A percentile compares a stretch with the other conserved stretches of the same genome.
Conservation (phyloP, 1,140 invertebrate species). For the Atta texana region DNA sequence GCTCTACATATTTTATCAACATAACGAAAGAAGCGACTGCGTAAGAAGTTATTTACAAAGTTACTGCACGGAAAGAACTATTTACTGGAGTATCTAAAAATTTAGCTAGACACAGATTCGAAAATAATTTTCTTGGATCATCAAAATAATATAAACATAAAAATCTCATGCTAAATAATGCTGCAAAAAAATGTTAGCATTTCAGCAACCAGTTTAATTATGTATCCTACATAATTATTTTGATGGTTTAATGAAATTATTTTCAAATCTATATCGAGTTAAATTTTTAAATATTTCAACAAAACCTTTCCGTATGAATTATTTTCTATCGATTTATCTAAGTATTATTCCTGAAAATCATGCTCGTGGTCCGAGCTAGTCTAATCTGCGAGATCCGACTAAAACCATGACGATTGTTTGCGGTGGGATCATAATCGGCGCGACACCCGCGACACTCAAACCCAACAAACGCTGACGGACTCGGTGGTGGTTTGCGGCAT, state of each 20-base stretch:
- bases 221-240: too few relatives aligned
- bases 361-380: background rate
- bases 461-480: conserved; percentile 83
- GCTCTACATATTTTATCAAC: conserved; percentile 1
- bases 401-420: conserved; percentile 26
- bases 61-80: background rate
- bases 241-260: too few relatives aligned
- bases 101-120: too few relatives aligned
- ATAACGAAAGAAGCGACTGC: background rate
- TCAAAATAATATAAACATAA: too few relatives aligned
- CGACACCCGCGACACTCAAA: conserved; percentile 69
- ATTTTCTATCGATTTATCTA: conserved; percentile 26
- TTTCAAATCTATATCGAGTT: too few relatives aligned
- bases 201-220: too few relatives aligned
- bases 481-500: conserved; percentile 77
- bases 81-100: too few relatives aligned
- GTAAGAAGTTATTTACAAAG: conserved; percentile 49
- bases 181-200: too few relatives aligned
- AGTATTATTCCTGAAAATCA: conserved; percentile 32
- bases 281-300: too few relatives aligned
- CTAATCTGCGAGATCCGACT: conserved; percentile 4
- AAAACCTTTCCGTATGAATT: background rate
- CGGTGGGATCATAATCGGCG: conserved; percentile 33
- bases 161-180: too few relatives aligned
- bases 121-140: too few relatives aligned